Evolutionary conservation across 2,888 invertebrate species (phyloP), one percentile per base, ranked within the genome.

Genomic region (Labia minor): DNA sequence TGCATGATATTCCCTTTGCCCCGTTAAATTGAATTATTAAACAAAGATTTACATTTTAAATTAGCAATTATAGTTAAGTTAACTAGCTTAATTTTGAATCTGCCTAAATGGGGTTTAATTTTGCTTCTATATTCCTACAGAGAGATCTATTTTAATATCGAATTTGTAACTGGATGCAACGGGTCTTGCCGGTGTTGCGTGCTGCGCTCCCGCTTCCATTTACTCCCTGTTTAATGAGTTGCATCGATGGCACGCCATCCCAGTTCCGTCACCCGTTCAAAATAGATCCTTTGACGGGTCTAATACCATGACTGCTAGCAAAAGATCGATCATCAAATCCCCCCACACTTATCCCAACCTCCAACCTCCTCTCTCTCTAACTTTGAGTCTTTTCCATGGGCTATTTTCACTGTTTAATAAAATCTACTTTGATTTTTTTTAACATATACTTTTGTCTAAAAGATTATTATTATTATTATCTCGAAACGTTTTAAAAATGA

Each of bases 231-330:
- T 14, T 49, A 49, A 49, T 49, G 49, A 49, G 49, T 49, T 49
- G 49, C 49, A 49, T 49, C 49, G 49, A 11, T 49, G n/a, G 49
- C 49, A 49, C 49, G 49, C 49, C 49, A 49, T 49, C n/a, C n/a
- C 49, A 2, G n/a, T 16, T 14, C 49, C 49, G 49, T 49, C 49
- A 49, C n/a, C n/a, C 14, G 49, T 49, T 14, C 49, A 49, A 49
- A 49, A 49, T 49, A 49, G 49, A 49, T n/a, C 49, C 16, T 49
- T 49, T 49, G n/a, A 49, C 49, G 49, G 49, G n/a, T 49, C 16
- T 49, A 49, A 49, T 49, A 49, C 49, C 49, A 49, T 49, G 49
- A 16, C 16, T 49, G 49, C 6, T 49, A 49, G 16, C 14, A 11
- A 14, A 14, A 16, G 16, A 49, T 49, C 49, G 49, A 49, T 49